Evolutionary conservation across 2,888 invertebrate genomes (phyloP), one percentile per base, ranked within the genome.

Genomic region (Formica aserva): DNA sequence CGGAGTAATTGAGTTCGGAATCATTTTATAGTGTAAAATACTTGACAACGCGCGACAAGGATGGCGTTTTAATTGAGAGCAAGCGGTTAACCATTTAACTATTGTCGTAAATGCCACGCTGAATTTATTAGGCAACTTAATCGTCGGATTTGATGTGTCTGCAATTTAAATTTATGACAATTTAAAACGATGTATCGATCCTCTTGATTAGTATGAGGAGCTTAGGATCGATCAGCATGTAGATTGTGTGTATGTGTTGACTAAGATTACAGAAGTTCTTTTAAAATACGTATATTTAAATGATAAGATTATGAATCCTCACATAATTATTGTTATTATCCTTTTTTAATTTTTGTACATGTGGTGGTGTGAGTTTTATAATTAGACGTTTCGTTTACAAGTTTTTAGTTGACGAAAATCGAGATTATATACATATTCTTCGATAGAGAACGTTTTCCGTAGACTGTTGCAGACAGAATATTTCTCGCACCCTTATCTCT

Each of bases 401-500:
- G 18, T 32, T 78, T 45, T 60, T 35, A n/a, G 4, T 29, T 9
- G 45, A 45, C n/a, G 35, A 60, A 45, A 60, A 80, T 71, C 57
- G 13, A 45, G 2, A 66, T 41, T 66, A n/a, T n/a, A 32, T n/a
- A 48, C 45, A 45, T 1, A 22, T 52, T 52, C 65, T 45, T 18
- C 45, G 18, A 60, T 60, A 22, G 13, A 26, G 35, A 48, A 22
- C 18, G 8, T 69, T 60, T n/a, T 45, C 18, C 29, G 69, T 60
- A 26, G 45, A 80, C 45, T 32, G 45, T 69, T 69, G 45, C 8
- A 13, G 3, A 62, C 15, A 32, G 60, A 71, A 71, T 78, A 71
- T 71, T 80, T 80, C 4, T 71, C 78, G 45, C 45, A 5, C 78
- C 9, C 71, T 80, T 80, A 80, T 80, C 78, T 35, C 71, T 45